Evolutionary conservation across 2,113 vertebrate species (phyloP), one percentile per base, ranked within the genome.

Genomic region (Anser brachyrhynchus): DNA sequence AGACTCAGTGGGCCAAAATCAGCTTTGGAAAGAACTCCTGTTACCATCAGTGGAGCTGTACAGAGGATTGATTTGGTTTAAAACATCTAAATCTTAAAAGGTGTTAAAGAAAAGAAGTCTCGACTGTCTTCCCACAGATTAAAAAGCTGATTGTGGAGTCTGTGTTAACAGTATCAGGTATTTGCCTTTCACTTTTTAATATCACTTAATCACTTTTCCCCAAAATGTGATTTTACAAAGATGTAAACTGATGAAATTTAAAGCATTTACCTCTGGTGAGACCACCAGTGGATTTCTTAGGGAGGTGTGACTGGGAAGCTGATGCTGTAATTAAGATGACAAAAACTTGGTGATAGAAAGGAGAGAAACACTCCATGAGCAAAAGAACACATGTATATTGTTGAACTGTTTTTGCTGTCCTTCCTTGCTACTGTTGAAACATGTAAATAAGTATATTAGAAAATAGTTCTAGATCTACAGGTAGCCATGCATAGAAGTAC

Each of bases 151-250:
- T 87, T 82, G n/a, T 31, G 26, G 51, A 88, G 37, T 49, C 62
- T 89, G 5, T 75, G n/a, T 84, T 77, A 77, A 84, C 35, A 75
- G 22, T 70, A 80, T 33, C 71, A 88, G 88, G 46, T 31, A 72
- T 89, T 86, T 92, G 33, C 41, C 33, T 91, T 16, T 76, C 52
- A 55, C 78, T 49, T 92, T n/a, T 93, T 62, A 79, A 81, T 92
- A 87, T 66, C 29, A 59, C 59, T 91, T 91, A 75, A 85, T 78
- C 69, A 88, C 49, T 65, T 69, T 82, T 73, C 55, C 26, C 51
- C 0, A 3, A 59, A 92, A 92, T 57, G 44, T 43, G 64, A 67
- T 79, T 90, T 95, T 35, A 87, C 3, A 4, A 84, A 66, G 69
- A 85, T 59, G 18, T 61, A 23, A 87, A 79, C 6, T 76, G 80